These are phyloP conservation scores for Scaptomyza graminum DNA, from an alignment of 1,140 invertebrate species.

Conservation along the genomic window DNA sequence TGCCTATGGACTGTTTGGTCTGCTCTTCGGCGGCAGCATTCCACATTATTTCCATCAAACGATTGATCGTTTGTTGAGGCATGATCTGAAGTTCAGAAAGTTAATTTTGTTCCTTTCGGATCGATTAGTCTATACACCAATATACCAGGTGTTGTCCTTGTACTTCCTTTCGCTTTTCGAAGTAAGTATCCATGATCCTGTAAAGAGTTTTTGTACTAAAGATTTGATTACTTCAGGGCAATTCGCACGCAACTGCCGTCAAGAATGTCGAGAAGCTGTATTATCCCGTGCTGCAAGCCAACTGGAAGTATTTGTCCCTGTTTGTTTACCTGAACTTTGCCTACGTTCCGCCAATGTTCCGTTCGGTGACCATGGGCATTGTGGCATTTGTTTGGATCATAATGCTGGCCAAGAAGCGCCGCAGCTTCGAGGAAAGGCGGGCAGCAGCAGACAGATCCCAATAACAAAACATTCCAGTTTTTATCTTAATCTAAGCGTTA, in stretches of 20 bases:
- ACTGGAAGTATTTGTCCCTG: constrained; percentile 89
- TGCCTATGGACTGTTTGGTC: constrained; percentile 89
- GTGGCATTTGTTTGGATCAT: constrained; percentile 89
- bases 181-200: constrained; percentile 63
- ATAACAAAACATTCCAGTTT: constrained; percentile 36
- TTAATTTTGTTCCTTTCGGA: constrained; percentile 86
- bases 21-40: constrained; percentile 89
- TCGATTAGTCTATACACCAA: constrained; percentile 88
- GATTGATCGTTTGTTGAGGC: constrained; percentile 84
- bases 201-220: not conserved
- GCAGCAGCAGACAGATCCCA: constrained; percentile 51
- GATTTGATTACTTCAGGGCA: constrained; percentile 84
- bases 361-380: constrained; percentile 87
- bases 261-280: constrained; percentile 87
- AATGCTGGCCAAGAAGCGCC: constrained; percentile 86
- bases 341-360: constrained; percentile 88
- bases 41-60: constrained; percentile 89
- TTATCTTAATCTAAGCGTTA: constrained; percentile 21
- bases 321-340: constrained; percentile 89
- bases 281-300: constrained; percentile 86
- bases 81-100: constrained; percentile 70
- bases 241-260: constrained; percentile 86
- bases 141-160: constrained; percentile 88
- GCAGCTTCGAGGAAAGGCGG: constrained; percentile 74
- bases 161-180: constrained; percentile 89